Evolutionary conservation across 1,140 invertebrate species (phyloP).

Genomic region (Catajapyx aquilonaris): DNA sequence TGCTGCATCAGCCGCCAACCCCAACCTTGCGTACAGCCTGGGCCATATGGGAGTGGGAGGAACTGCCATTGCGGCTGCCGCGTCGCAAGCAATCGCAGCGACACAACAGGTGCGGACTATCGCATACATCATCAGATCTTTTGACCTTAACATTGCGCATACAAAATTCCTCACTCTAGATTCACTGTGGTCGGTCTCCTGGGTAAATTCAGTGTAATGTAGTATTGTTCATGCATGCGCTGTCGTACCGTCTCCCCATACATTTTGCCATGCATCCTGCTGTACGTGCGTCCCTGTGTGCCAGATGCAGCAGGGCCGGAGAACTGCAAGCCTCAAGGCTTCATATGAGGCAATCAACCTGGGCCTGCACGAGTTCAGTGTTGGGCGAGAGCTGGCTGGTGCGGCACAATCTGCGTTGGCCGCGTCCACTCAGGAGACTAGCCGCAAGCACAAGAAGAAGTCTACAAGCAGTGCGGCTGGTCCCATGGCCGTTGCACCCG

Average conservation of each 20-base stretch:
- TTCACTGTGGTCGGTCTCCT: too few relatives aligned
- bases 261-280: too few relatives aligned
- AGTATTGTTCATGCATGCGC: too few relatives aligned
- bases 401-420: conserved; percentile 58
- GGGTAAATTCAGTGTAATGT: too few relatives aligned
- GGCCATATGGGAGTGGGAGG: conserved; percentile 53
- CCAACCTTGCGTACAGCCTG: conserved; percentile 32
- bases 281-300: too few relatives aligned
- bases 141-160: too few relatives aligned
- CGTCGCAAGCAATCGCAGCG: conserved; percentile 86
- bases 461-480: conserved; percentile 6
- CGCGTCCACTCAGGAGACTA: conserved; percentile 37
- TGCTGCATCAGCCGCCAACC: conserved; percentile 12
- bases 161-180: too few relatives aligned
- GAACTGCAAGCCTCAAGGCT: conserved; percentile 84
- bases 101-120: conserved; percentile 54
- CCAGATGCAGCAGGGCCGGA: conserved; percentile 76
- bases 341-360: conserved; percentile 69
- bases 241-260: too few relatives aligned
- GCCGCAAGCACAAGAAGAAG: conserved; percentile 43
- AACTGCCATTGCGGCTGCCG: conserved; percentile 80
- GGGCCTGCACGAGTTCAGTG: conserved; percentile 32
- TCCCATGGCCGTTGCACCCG: conserved; percentile 18
- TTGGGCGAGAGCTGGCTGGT: conserved; percentile 45
- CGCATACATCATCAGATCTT: too few relatives aligned